These are phyloP conservation scores for Lasioglossum morio DNA, from an alignment of 2,888 invertebrate genomes.

Conservation along the genomic window DNA sequence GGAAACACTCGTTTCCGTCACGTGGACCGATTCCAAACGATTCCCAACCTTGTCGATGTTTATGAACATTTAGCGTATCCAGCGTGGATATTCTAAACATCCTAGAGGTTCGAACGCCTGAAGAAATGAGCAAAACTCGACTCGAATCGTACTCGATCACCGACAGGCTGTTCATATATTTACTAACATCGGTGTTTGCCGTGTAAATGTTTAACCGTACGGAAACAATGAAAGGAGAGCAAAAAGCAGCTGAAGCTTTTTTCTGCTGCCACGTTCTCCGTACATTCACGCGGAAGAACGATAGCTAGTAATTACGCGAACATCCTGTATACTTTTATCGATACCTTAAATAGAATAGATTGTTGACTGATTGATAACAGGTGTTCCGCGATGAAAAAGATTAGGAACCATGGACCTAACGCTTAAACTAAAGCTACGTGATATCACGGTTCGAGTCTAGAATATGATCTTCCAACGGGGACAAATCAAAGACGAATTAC, in stretches of 20 bases:
- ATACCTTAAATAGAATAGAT: not conserved
- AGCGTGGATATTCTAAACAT: not conserved
- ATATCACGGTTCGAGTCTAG: slow-evolving; percentile 35
- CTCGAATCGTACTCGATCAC: slow-evolving; percentile 1
- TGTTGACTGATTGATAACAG: slow-evolving; percentile 12
- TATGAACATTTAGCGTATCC: not conserved
- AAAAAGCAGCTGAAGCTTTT: not conserved
- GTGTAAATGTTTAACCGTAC: not conserved
- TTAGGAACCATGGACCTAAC: slow-evolving; percentile 54
- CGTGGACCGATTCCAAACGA: not conserved
- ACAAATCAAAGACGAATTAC: slow-evolving; percentile 26
- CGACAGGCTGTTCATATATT: not conserved
- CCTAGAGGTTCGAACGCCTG: not conserved
- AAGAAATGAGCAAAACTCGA: slow-evolving; percentile 11
- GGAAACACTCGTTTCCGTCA: not conserved
- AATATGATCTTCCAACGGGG: slow-evolving; percentile 20
- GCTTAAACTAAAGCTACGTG: slow-evolving; percentile 41
- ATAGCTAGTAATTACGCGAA: not conserved
- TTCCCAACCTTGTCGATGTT: not conserved
- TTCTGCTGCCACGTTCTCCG: not conserved
- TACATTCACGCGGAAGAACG: not conserved
- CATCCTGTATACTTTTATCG: not conserved
- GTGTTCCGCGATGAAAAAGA: slow-evolving; percentile 36
- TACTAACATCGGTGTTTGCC: not conserved
- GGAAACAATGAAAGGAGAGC: not conserved